Evolutionary conservation across 2,888 invertebrate species (phyloP), one percentile per base, ranked within the genome.

Genomic region (Agonum fuliginosum): DNA sequence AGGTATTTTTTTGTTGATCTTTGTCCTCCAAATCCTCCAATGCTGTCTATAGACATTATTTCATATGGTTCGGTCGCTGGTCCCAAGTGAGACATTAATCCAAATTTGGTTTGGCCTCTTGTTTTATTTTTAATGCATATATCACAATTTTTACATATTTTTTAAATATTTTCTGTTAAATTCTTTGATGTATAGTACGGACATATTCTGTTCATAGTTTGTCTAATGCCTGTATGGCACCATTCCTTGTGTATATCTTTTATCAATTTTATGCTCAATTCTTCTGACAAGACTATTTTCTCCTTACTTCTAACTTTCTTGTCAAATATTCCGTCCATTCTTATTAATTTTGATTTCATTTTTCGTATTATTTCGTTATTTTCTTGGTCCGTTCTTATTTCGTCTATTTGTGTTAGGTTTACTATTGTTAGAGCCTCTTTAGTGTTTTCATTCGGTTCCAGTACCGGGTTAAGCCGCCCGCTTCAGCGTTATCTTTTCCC

Each of bases 61-160:
- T 37, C 37, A 37, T 4, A 37, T 37, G 37, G 19, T 82, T 81
- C 58, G 24, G 76, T 78, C 3, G 83, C 82, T 17, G 83, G 83
- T 5, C 83, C 83, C 24, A 83, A 65, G 19, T 83, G 80, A 10
- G 82, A 82, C 73, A 83, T 70, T 12, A 80, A 69, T 8, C 81
- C 83, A 51, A 79, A 78, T 71, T 80, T 80, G 12, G 51, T 30
- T 48, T 79, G 79, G 12, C 79, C 78, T 80, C 83, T n/a, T n/a
- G n/a, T n/a, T n/a, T n/a, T n/a, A n/a, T n/a, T n/a, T n/a, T n/a
- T n/a, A n/a, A 69, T 69, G 24, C 69, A 69, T 43, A 69, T 43
- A 22, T 69, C 27, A 69, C 69, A 69, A 69, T 69, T 69, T 69
- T 69, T 69, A 43, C 43, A 24, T 43, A 69, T 69, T 43, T 69